Evolutionary conservation across 2,888 invertebrate genomes (phyloP).

Genomic region (Noctua janthina): DNA sequence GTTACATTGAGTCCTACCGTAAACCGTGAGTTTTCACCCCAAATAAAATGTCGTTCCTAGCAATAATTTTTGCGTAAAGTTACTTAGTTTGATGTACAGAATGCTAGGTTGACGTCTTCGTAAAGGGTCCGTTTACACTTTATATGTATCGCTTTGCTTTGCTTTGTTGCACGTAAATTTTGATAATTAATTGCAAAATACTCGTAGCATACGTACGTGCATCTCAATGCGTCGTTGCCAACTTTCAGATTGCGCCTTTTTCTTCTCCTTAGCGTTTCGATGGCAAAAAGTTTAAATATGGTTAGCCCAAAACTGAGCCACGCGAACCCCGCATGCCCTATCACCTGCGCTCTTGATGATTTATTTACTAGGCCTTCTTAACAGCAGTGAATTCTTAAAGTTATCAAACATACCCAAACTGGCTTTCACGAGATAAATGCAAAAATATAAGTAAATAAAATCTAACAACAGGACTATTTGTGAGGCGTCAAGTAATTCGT

Average conservation of each 20-base stretch:
- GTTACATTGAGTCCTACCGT: too few species aligned
- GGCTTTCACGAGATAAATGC: background rate
- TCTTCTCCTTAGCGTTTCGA: too few species aligned
- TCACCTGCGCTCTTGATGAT: too few species aligned
- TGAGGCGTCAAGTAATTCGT: constrained; percentile 30
- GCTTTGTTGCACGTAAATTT: background rate
- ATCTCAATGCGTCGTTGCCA: background rate
- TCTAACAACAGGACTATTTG: constrained; percentile 13
- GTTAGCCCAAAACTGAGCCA: too few species aligned
- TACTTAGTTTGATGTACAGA: background rate
- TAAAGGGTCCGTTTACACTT: background rate
- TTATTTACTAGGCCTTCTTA: background rate
- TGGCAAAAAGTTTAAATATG: too few species aligned
- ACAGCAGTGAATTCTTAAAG: background rate
- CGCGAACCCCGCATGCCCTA: too few species aligned
- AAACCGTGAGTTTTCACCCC: too few species aligned
- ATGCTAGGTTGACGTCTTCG: background rate
- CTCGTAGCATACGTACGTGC: background rate
- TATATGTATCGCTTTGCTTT: background rate
- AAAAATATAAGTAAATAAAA: background rate
- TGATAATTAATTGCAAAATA: background rate
- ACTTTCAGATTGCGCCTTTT: background rate
- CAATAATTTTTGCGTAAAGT: too few species aligned
- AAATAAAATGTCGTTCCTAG: too few species aligned
- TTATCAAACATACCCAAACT: background rate